Conservation (phyloP, 2,888 invertebrate genomes). For the Eutolmus rufibarbis region DNA sequence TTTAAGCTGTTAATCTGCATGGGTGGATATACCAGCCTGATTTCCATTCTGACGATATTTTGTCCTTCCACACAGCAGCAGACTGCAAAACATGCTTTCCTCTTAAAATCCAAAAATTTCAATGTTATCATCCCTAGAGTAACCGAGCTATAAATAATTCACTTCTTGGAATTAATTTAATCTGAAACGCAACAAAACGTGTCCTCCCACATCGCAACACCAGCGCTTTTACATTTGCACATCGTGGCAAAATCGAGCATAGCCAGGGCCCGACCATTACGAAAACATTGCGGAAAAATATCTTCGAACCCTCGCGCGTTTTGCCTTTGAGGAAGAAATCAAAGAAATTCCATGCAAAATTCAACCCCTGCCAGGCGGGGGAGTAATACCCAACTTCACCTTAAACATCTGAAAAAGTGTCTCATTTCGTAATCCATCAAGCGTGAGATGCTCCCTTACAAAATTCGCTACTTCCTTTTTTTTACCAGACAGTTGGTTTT, state of each 20-base stretch:
- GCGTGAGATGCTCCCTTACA: neutral
- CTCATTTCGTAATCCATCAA: slow-evolving; percentile 14
- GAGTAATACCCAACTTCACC: neutral
- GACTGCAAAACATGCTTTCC: neutral
- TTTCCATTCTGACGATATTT: neutral
- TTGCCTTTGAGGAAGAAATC: neutral
- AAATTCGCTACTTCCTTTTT: neutral
- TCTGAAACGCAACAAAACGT: neutral
- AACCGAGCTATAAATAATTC: neutral
- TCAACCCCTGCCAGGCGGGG: neutral
- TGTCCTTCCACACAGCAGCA: neutral
- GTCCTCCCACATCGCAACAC: neutral
- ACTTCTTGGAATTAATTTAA: neutral
- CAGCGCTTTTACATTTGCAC: neutral
- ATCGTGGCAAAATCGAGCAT: neutral
- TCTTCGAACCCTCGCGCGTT: neutral
- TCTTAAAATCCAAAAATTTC: neutral
- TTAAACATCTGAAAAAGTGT: neutral
- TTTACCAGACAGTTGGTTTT: neutral
- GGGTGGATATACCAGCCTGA: neutral
- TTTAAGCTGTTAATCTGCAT: neutral
- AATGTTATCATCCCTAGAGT: neutral
- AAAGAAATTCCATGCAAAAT: neutral
- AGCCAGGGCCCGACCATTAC: neutral
- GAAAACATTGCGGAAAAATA: neutral